Conservation (phyloP, 2,113 vertebrate species). For the Indri indri region DNA sequence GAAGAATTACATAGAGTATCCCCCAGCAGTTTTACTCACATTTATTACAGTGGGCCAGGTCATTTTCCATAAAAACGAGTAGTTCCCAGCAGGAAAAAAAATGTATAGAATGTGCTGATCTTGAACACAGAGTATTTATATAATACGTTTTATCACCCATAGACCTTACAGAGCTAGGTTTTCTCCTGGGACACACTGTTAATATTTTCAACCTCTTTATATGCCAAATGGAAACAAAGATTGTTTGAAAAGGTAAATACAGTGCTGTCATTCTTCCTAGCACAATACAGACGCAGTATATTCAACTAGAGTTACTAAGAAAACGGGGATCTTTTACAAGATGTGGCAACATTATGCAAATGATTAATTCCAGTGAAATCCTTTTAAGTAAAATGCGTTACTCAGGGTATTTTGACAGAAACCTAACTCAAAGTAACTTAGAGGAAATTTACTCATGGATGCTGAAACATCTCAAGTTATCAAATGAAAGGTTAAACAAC, state of each 20-base stretch:
- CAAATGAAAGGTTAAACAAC: not conserved
- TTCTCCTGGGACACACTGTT: slow-evolving; percentile 66
- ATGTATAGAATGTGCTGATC: slow-evolving; percentile 58
- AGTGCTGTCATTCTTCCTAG: slow-evolving; percentile 19
- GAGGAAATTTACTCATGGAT: not conserved
- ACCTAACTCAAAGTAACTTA: not conserved
- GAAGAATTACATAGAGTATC: slow-evolving; percentile 23
- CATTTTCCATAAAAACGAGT: slow-evolving; percentile 62
- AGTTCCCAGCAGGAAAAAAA: slow-evolving; percentile 57
- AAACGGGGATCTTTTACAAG: not conserved
- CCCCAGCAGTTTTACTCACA: not conserved
- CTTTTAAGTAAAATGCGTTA: not conserved
- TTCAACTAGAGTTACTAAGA: slow-evolving; percentile 5
- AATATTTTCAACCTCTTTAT: slow-evolving; percentile 67
- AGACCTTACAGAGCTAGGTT: slow-evolving; percentile 50
- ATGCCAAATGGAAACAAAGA: slow-evolving; percentile 61
- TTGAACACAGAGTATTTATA: slow-evolving; percentile 27
- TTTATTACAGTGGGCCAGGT: slow-evolving; percentile 21
- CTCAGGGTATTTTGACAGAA: not conserved
- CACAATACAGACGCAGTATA: not conserved
- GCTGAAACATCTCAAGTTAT: not conserved
- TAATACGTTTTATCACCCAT: slow-evolving; percentile 63
- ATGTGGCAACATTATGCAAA: slow-evolving; percentile 47
- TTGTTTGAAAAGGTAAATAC: slow-evolving; percentile 64
- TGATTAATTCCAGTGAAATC: slow-evolving; percentile 14